Percentiles rank a stretch among this genome's conserved stretches.
Conservation (phyloP, 2,888 invertebrate species). For the Mycalesis mineus region DNA sequence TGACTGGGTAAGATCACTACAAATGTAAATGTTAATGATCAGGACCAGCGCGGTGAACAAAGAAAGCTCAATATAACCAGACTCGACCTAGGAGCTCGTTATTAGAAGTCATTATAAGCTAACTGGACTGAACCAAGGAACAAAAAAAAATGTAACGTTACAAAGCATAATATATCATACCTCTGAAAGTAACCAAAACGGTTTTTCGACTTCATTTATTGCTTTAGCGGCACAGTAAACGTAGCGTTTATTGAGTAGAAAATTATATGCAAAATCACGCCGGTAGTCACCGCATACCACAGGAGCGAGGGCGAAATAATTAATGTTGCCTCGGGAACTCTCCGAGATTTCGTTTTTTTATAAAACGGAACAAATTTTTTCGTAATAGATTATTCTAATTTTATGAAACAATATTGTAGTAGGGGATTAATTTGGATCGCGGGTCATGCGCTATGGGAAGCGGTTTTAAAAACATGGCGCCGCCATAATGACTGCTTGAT, state of each 20-base stretch:
- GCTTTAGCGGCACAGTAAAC: slow-evolving; percentile 36
- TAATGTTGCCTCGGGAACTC: slow-evolving; percentile 56
- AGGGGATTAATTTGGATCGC: slow-evolving; percentile 66
- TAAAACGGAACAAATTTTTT: slow-evolving; percentile 43
- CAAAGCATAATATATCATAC: not conserved
- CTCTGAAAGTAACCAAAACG: slow-evolving; percentile 9
- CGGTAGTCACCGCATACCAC: slow-evolving; percentile 53
- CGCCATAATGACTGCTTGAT: slow-evolving; percentile 72
- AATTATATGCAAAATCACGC: slow-evolving; percentile 76
- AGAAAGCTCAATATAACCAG: too few relatives aligned
- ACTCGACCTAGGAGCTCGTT: too few relatives aligned
- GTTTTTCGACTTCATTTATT: slow-evolving; percentile 28
- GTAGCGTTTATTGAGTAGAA: slow-evolving; percentile 64
- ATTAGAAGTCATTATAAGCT: too few relatives aligned
- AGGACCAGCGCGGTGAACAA: too few relatives aligned
- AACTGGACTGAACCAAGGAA: too few relatives aligned
- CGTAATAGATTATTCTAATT: slow-evolving; percentile 55
- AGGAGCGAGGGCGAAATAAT: slow-evolving; percentile 57
- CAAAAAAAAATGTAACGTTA: too few relatives aligned
- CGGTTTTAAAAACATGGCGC: slow-evolving; percentile 76
- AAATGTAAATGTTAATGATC: too few relatives aligned
- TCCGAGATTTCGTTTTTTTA: slow-evolving; percentile 47
- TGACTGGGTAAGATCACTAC: too few relatives aligned
- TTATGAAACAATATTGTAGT: slow-evolving; percentile 60
- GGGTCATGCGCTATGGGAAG: slow-evolving; percentile 59